phyloP scores from a whole-genome alignment of 2,113 vertebrate species.

The Tichodroma muraria region DNA sequence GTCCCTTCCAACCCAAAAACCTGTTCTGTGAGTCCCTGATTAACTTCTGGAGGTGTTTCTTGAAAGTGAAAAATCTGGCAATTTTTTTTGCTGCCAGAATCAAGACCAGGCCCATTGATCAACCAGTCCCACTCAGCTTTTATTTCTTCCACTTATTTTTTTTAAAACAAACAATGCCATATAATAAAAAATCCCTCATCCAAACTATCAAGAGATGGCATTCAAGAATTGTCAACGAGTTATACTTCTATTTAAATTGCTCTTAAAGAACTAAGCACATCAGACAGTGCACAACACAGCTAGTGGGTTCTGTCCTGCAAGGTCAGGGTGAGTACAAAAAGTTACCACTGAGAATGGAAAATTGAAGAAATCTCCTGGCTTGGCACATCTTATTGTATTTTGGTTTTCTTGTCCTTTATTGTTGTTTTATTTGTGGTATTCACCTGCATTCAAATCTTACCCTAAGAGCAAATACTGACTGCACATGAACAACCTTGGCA shows the following conservation, averaged over 20 bases:
- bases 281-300: not conserved
- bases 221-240: not conserved
- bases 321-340: not conserved
- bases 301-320: not conserved
- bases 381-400: not conserved
- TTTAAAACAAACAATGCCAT: not conserved
- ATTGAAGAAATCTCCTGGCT: not conserved
- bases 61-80: not conserved
- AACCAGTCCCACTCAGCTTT: not conserved
- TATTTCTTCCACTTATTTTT: not conserved
- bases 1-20: not conserved
- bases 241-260: not conserved
- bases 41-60: not conserved
- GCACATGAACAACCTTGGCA: not conserved
- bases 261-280: not conserved
- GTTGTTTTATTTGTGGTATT: not conserved
- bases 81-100: not conserved
- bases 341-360: not conserved
- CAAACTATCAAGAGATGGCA: not conserved
- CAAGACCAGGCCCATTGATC: not conserved
- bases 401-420: not conserved
- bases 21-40: rapidly evolving
- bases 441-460: not conserved
- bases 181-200: not conserved
- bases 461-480: not conserved